Percentiles rank a stretch among this genome's conserved stretches.
These are phyloP conservation scores for Percopsis transmontana DNA, from an alignment of 2,113 vertebrate species.

Conservation along the genomic window DNA sequence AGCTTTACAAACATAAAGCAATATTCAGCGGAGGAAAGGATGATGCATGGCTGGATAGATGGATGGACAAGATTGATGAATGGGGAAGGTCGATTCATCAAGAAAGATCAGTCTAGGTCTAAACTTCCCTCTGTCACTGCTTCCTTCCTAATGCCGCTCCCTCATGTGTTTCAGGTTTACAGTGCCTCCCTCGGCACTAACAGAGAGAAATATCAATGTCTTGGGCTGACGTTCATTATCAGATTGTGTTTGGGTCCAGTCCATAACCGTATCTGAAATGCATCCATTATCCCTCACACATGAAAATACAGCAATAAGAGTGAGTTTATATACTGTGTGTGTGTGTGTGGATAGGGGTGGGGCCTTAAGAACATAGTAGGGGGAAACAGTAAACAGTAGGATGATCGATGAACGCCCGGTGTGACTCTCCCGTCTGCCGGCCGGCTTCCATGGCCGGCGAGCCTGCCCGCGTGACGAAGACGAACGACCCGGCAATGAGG, in stretches of 20 bases:
- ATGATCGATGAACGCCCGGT: constrained; percentile 64
- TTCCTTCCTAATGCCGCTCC: no score
- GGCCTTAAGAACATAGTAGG: constrained; percentile 18
- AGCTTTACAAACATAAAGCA: no score
- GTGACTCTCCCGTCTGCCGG: constrained; percentile 53
- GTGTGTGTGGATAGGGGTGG: constrained; percentile 16
- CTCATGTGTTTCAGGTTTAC: no score
- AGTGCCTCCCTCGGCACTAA: no score
- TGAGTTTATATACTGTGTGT: background rate
- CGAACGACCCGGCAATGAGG: constrained; percentile 69
- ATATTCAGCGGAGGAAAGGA: background rate
- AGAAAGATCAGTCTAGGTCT: no score
- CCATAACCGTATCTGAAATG: constrained; percentile 13
- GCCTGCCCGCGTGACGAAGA: constrained; percentile 59
- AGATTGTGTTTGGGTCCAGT: background rate
- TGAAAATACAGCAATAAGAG: constrained; percentile 1
- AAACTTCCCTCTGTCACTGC: no score
- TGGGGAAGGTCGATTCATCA: no score
- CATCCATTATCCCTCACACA: background rate
- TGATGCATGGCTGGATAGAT: background rate
- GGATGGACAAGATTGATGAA: background rate
- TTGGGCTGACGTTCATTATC: background rate
- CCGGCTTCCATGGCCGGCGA: constrained; percentile 61
- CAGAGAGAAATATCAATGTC: no score
- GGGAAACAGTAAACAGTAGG: constrained; percentile 60